Evolutionary conservation across 2,797 vertebrate genomes (phyloP), one percentile per base, ranked within the genome.

Genomic region (Cossypha polioptera): DNA sequence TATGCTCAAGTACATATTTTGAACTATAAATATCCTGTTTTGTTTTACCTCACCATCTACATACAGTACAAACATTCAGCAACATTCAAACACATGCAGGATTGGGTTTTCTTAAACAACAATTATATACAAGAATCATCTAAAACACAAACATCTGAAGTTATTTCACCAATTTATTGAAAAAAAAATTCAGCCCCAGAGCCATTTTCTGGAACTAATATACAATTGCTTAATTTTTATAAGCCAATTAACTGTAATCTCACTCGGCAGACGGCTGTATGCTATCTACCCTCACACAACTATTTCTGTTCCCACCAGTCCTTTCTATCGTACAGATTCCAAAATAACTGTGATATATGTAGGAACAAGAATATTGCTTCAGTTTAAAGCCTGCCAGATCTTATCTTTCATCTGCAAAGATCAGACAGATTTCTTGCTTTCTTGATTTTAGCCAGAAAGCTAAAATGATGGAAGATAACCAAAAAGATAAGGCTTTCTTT

Each of bases 271-370:
- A 95, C 83, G 61, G 69, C 65, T 93, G 53, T 29, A 14, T 54
- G 86, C 55, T 69, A 72, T 84, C 94, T 90, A 61, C 73, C 93
- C 83, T 90, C 95, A 90, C 80, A 90, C 38, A 90, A 86, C 90
- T 95, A 93, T 90, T 95, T 95, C 77, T 95, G 86, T 88, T 90
- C 88, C 80, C 67, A 93, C 71, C 88, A 90, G 73, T 48, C 69
- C 79, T 77, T 92, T 88, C 90, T 81, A 73, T 75, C 92, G 38
- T 65, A 65, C 40, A 78, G 69, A 75, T 48, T 92, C 74, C 66
- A 91, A 96, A 95, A 95, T 96, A 96, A 88, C 74, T 75, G 33
- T 86, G 83, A 85, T 95, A 36, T 71, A 96, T 73, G 89, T 66
- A 90, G 85, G 94, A 94, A 91, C 75, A 80, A 65, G 91, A 91